Conservation (phyloP, 92 coral and sea anemone species). For the Parazoanthus atlanticus region DNA sequence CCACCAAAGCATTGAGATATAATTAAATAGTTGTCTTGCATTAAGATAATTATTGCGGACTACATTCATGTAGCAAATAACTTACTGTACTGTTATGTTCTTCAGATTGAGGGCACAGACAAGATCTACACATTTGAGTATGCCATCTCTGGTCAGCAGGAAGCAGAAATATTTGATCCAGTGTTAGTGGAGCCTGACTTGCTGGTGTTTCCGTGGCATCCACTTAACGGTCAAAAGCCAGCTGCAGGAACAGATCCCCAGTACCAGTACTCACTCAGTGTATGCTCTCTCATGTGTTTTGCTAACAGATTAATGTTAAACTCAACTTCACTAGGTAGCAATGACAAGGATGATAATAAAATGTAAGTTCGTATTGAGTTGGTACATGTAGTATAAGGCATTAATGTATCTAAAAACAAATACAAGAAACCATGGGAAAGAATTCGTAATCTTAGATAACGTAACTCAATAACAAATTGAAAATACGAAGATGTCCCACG, state of each 20-base stretch:
- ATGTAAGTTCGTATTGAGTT: no score
- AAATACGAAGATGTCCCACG: no score
- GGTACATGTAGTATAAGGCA: no score
- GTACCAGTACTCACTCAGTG: conserved; percentile 83
- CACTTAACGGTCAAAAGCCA: conserved; percentile 52
- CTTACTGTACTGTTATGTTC: neutral
- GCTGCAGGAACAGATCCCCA: conserved; percentile 57
- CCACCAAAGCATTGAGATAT: no score
- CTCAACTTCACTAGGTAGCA: neutral
- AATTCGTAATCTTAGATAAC: no score
- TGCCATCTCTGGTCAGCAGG: conserved; percentile 95
- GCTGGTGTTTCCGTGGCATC: conserved; percentile 96
- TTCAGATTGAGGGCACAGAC: conserved; percentile 70
- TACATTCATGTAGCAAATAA: neutral
- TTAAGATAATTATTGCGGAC: neutral
- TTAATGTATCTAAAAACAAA: no score
- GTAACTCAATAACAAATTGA: no score
- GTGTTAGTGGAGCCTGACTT: conserved; percentile 81
- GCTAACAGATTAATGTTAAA: neutral
- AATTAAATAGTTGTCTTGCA: neutral
- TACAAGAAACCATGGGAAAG: no score
- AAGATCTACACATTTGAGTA: conserved; percentile 63
- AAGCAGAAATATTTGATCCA: conserved; percentile 89
- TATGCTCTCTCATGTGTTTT: conserved; percentile 12
- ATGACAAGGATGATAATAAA: no score